Base-by-base conservation (phyloP, 1,140 invertebrate genomes). In the Venturia canescens region DNA sequence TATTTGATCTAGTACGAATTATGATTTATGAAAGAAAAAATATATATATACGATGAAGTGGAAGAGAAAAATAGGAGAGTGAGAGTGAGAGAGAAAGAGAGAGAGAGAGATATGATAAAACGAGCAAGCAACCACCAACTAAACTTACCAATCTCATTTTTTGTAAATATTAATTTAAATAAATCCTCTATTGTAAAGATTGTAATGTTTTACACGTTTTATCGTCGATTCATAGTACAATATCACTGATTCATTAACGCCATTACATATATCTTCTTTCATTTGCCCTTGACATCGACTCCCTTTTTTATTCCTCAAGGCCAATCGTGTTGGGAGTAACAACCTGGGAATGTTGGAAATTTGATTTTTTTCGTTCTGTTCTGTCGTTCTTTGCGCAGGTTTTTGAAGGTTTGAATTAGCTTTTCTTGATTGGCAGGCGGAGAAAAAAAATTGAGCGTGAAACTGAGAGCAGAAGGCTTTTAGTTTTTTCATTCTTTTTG, bases 101-200 rank as follows among this genome's bases (percentile, higher is more conserved):
- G 23, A 50, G 15, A 72, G n/a, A 72, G 21, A 72, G 34, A 48
- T 18, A 70, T 38, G 67, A 70, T 38, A 70, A 70, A 70, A 34
- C 70, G 50, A 72, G 70, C 70, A 72, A 72, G 31, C 21, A 72
- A 72, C 63, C 70, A 72, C 48, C 70, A 72, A 72, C 70, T 48
- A 74, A 81, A 86, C 82, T 87, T 86, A 85, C 71, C 84, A 87
- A 87, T 87, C 86, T 88, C 87, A 86, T 87, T 88, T 87, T 88
- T 88, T 88, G 87, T 88, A 88, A 88, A 88, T 88, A 88, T 87
- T 88, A 87, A 88, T 88, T 88, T 88, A 86, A 88, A 88, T 88
- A 88, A 88, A 88, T 88, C 84, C 84, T n/a, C n/a, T 88, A 87
- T 88, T 88, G 84, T 86, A 86, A 87, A 88, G 83, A 88, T 88